Evolutionary conservation across 2,888 invertebrate genomes (phyloP).

Genomic region (Drosophila gaucha): DNA sequence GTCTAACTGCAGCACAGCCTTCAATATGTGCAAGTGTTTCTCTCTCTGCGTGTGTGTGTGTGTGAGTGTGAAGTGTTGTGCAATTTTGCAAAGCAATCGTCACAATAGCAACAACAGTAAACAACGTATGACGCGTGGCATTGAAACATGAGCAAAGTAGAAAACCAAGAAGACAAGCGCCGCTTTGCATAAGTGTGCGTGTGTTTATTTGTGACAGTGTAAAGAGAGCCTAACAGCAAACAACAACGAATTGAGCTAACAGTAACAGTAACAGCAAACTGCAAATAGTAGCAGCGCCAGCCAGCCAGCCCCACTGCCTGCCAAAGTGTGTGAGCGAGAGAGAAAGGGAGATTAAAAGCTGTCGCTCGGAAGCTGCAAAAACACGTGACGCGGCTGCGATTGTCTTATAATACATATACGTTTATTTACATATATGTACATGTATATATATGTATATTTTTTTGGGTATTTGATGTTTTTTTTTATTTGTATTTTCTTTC

Average conservation of each 20-base stretch:
- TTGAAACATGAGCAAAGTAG: conserved; percentile 44
- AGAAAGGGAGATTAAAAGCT: not conserved
- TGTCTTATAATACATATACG: conserved; percentile 6
- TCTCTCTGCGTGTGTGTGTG: conserved; percentile 2
- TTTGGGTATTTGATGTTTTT: not conserved
- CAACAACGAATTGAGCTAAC: conserved; percentile 3
- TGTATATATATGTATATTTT: not conserved
- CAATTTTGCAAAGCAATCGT: conserved; percentile 32
- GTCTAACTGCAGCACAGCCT: conserved; percentile 35
- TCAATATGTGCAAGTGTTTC: not conserved
- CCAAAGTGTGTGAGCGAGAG: not conserved
- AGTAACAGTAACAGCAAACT: conserved; percentile 14
- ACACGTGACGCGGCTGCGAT: conserved; percentile 21
- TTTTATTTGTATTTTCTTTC: not conserved
- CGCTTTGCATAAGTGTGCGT: conserved; percentile 5
- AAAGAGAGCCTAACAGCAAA: conserved; percentile 10
- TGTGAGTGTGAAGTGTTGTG: conserved; percentile 30
- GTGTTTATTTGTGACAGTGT: conserved; percentile 8
- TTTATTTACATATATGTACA: not conserved
- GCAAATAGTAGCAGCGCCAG: conserved; percentile 5
- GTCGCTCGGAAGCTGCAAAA: conserved; percentile 31
- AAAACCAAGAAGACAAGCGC: conserved; percentile 22
- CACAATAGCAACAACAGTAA: conserved; percentile 23
- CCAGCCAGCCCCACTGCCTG: too few relatives aligned
- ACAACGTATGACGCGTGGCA: conserved; percentile 39